Percentiles rank a stretch among this genome's conserved stretches.
phyloP scores from a whole-genome alignment of 1,140 invertebrate genomes.

The Heterodera carotae region DNA sequence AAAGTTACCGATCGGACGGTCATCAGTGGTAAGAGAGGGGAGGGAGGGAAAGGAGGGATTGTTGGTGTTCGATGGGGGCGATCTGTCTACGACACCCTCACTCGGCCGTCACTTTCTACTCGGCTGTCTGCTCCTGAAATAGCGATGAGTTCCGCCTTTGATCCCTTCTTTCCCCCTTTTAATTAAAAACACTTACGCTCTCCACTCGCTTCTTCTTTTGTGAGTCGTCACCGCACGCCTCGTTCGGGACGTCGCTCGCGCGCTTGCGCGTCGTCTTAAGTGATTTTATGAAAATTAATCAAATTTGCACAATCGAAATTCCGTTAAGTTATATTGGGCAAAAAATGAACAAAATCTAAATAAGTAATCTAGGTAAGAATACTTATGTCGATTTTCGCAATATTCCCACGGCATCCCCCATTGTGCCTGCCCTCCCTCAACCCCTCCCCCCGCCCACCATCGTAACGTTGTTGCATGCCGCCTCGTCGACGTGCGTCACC shows the following conservation, averaged over 20 bases:
- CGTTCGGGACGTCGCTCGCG: neutral
- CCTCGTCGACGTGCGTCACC: no score
- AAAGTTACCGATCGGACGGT: neutral
- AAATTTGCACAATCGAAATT: no score
- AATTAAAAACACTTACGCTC: constrained; percentile 14
- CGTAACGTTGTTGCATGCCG: no score
- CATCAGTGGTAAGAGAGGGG: neutral
- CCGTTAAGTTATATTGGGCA: no score
- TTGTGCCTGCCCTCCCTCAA: no score
- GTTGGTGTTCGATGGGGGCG: neutral
- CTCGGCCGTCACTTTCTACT: constrained; percentile 2
- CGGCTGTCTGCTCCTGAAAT: neutral
- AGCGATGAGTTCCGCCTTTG: no score
- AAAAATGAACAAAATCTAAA: no score
- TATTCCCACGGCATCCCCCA: no score
- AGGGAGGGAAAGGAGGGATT: neutral
- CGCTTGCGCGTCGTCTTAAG: constrained; percentile 11
- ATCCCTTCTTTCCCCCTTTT: no score
- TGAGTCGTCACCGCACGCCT: neutral
- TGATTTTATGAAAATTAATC: neutral
- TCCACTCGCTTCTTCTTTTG: constrained; percentile 27
- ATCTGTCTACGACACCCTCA: neutral
- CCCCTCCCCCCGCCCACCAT: no score
- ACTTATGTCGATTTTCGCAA: no score
- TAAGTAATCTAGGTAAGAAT: no score